Percentiles rank a stretch among this genome's conserved stretches.
phyloP scores from a whole-genome alignment of 1,140 invertebrate species.

The Sycobia sp. region DNA sequence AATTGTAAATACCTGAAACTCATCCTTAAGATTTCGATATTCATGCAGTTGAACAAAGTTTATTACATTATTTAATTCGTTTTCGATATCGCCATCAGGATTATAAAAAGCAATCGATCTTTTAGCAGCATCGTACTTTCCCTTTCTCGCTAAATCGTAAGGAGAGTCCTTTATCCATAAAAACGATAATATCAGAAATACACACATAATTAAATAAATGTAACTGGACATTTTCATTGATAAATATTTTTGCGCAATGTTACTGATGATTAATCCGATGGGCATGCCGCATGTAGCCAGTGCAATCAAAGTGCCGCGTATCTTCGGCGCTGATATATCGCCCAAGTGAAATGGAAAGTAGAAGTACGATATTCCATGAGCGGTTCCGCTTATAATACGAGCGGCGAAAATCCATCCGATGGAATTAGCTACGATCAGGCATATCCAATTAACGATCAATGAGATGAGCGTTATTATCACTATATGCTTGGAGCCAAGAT shows the following conservation, averaged over 20 bases:
- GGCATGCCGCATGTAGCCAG: conserved; percentile 59
- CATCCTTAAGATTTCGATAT: conserved; percentile 59
- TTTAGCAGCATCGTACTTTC: conserved; percentile 64
- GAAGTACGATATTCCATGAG: conserved; percentile 69
- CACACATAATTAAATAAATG: conserved; percentile 60
- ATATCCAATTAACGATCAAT: conserved; percentile 67
- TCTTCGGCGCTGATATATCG: conserved; percentile 67
- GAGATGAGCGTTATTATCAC: conserved; percentile 66
- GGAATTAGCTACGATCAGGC: conserved; percentile 62
- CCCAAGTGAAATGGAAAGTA: conserved; percentile 69
- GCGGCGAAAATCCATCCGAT: conserved; percentile 62
- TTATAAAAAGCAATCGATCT: conserved; percentile 65
- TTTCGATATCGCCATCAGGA: conserved; percentile 57
- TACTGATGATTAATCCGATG: conserved; percentile 70
- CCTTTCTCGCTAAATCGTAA: conserved; percentile 67
- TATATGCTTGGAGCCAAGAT: conserved; percentile 69
- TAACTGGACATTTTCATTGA: conserved; percentile 63
- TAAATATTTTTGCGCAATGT: conserved; percentile 66
- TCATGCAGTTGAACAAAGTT: conserved; percentile 59
- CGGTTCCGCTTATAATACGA: conserved; percentile 65
- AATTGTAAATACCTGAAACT: conserved; percentile 62
- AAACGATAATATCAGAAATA: conserved; percentile 66
- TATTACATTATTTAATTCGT: conserved; percentile 66
- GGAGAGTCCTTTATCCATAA: conserved; percentile 74
- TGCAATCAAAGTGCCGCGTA: conserved; percentile 70